These are phyloP conservation scores for Pelochelys cantorii DNA, from an alignment of 2,797 vertebrate species.

Conservation along the genomic window DNA sequence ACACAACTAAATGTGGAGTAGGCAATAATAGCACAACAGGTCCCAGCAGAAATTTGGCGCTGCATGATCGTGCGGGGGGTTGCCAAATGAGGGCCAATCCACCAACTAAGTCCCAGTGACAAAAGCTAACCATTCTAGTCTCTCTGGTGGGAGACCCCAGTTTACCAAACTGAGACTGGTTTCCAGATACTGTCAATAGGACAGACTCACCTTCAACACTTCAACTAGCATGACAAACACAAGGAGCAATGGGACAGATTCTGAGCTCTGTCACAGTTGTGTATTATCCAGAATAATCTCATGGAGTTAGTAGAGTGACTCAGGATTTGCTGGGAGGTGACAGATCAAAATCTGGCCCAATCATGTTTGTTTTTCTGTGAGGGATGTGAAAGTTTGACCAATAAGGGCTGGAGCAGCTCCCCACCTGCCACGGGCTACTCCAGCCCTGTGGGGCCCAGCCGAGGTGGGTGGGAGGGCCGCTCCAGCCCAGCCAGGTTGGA, in stretches of 20 bases:
- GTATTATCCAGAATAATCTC: not conserved
- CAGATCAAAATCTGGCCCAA: not conserved
- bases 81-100: not conserved
- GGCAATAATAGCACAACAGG: not conserved
- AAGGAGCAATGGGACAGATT: not conserved
- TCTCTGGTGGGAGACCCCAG: not conserved
- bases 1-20: not conserved
- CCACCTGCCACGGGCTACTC: no score
- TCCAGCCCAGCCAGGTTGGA: no score
- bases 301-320: not conserved
- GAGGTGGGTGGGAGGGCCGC: no score
- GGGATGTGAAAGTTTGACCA: no score
- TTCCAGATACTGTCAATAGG: slow-evolving; percentile 1
- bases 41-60: not conserved
- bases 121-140: not conserved
- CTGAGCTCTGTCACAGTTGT: not conserved
- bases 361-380: not conserved
- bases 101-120: not conserved
- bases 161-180: not conserved
- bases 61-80: not conserved
- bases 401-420: no score
- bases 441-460: no score
- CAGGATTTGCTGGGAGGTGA: not conserved
- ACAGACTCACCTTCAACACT: not conserved
- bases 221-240: not conserved